Evolutionary conservation across 2,888 invertebrate species (phyloP).

Genomic region (Pseudolycoriella hygida): DNA sequence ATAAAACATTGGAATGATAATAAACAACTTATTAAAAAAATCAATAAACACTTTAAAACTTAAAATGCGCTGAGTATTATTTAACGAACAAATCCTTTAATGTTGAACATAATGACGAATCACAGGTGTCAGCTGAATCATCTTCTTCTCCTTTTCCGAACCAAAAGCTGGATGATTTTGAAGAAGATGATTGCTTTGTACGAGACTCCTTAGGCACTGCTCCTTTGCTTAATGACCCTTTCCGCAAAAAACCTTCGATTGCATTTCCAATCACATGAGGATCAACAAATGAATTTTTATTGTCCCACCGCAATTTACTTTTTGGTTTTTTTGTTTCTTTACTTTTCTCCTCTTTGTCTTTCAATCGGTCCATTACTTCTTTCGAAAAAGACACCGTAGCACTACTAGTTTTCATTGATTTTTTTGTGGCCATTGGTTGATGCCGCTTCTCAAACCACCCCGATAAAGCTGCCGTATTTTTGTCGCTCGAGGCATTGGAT

Average conservation of each 20-base stretch:
- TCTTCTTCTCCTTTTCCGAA: conserved; percentile 50
- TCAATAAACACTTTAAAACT: too few relatives aligned
- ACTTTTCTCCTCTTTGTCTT: conserved; percentile 28
- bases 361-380: conserved; percentile 38
- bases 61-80: conserved; percentile 26
- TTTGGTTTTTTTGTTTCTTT: conserved; percentile 23
- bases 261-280: conserved; percentile 67
- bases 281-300: conserved; percentile 60
- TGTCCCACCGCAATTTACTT: conserved; percentile 30
- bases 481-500: conserved; percentile 28
- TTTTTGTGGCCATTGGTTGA: conserved; percentile 52
- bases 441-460: conserved; percentile 66
- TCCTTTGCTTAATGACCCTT: conserved; percentile 30
- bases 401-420: conserved; percentile 32
- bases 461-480: conserved; percentile 31
- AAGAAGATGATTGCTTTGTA: conserved; percentile 11
- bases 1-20: too few relatives aligned
- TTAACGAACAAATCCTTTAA: conserved; percentile 76
- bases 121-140: conserved; percentile 49
- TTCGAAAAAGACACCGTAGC: conserved; percentile 40
- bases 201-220: conserved; percentile 28
- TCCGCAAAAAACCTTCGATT: conserved; percentile 63
- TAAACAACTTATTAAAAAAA: too few relatives aligned
- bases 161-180: conserved; percentile 31
- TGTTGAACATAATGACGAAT: conserved; percentile 65